phyloP scores from a whole-genome alignment of 2,797 vertebrate species.

The Pseudocheirus occidentalis region DNA sequence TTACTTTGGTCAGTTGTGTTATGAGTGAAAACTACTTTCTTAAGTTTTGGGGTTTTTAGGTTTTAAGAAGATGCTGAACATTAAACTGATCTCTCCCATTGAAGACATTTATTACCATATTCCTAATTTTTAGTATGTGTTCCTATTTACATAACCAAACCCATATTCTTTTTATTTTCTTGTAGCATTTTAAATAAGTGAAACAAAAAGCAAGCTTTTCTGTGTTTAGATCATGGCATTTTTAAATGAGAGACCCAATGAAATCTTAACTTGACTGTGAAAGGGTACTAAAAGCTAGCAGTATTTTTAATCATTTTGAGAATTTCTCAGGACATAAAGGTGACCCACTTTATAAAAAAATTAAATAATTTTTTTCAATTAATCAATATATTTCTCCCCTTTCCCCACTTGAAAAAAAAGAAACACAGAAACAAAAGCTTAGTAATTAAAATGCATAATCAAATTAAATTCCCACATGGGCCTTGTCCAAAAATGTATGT shows the following conservation, averaged over 20 bases:
- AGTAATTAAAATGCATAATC: not conserved
- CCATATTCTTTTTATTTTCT: not conserved
- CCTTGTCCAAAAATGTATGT: not conserved
- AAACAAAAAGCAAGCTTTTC: not conserved
- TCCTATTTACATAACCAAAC: constrained; percentile 34
- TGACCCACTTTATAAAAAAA: not conserved
- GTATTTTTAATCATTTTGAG: not conserved
- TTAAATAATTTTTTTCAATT: not conserved
- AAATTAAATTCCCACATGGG: not conserved
- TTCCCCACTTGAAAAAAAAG: not conserved
- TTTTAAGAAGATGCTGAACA: too few relatives aligned
- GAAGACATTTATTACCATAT: not conserved
- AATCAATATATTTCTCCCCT: not conserved
- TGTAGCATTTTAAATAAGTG: constrained; percentile 34
- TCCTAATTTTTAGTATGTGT: constrained; percentile 33
- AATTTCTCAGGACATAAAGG: not conserved
- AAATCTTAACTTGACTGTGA: constrained; percentile 22
- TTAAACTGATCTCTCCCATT: not conserved
- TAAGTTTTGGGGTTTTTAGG: not conserved
- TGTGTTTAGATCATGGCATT: constrained; percentile 26
- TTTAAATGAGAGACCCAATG: constrained; percentile 9
- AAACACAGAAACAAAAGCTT: not conserved
- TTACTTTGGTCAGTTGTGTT: too few relatives aligned
- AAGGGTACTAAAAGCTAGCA: constrained; percentile 3
- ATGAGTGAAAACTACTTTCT: not conserved